phyloP scores from a whole-genome alignment of 2,888 invertebrate species.

The Pomacea canaliculata region DNA sequence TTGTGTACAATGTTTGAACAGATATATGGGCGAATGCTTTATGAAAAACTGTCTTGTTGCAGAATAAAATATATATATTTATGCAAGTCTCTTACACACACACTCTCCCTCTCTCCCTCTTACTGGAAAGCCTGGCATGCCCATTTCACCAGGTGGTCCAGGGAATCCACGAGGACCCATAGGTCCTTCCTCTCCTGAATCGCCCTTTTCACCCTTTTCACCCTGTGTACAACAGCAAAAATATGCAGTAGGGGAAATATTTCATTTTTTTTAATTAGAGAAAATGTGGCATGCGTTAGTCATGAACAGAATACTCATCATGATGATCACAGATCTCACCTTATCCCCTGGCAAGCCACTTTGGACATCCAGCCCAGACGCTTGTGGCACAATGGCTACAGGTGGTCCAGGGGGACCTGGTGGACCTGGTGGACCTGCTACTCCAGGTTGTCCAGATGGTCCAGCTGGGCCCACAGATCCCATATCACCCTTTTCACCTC shows the following conservation, averaged over 20 bases:
- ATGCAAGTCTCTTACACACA: not conserved
- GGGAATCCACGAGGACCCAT: slow-evolving; percentile 34
- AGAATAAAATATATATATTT: not conserved
- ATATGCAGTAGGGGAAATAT: no score
- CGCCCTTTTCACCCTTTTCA: slow-evolving; percentile 24
- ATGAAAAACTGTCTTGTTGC: no score
- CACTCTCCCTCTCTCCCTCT: slow-evolving; percentile 17
- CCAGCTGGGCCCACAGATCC: slow-evolving; percentile 8
- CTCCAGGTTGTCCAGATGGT: no score
- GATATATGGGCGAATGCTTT: no score
- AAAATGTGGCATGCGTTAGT: no score
- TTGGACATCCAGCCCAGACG: not conserved
- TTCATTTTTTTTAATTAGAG: no score
- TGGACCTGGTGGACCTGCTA: slow-evolving; percentile 10
- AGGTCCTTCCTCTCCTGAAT: slow-evolving; percentile 12
- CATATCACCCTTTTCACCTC: slow-evolving; percentile 24
- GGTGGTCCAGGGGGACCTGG: slow-evolving; percentile 32
- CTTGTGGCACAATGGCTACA: slow-evolving; percentile 5
- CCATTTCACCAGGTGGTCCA: slow-evolving; percentile 54
- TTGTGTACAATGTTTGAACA: no score
- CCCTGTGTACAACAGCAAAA: no score
- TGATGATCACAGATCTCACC: no score
- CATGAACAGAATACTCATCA: no score
- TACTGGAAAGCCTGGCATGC: slow-evolving; percentile 62
- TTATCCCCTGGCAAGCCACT: not conserved